phyloP scores from a whole-genome alignment of 2,797 vertebrate genomes.

The Mormyrus hasselquistii region DNA sequence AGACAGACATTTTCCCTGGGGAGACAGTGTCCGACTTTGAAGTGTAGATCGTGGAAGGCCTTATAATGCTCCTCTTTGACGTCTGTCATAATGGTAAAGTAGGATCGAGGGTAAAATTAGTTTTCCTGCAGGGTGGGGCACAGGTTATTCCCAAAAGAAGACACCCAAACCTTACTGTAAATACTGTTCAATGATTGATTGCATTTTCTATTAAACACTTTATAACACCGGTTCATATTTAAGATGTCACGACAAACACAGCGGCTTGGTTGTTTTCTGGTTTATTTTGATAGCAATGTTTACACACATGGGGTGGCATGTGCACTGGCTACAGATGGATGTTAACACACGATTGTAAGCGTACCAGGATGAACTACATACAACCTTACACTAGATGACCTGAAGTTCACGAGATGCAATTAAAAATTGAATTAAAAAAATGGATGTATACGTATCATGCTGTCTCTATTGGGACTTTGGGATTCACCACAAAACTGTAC shows the following conservation, averaged over 20 bases:
- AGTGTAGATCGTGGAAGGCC: constrained; percentile 58
- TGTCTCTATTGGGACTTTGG: neutral
- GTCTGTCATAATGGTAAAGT: constrained; percentile 11
- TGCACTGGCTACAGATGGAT: neutral
- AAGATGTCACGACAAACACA: neutral
- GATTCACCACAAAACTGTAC: neutral
- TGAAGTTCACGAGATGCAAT: neutral
- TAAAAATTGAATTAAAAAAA: neutral
- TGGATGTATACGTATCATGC: neutral
- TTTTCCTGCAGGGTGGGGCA: constrained; percentile 1
- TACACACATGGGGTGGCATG: neutral
- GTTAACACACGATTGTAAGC: neutral
- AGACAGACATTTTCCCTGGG: constrained; percentile 29
- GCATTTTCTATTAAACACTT: neutral
- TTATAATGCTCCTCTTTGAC: constrained; percentile 35
- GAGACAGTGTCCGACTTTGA: constrained; percentile 56
- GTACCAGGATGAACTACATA: neutral
- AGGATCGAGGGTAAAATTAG: neutral
- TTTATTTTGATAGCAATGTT: neutral
- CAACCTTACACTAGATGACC: neutral
- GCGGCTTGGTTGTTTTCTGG: neutral
- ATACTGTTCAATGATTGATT: neutral
- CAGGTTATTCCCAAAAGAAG: constrained; percentile 17
- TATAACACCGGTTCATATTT: neutral
- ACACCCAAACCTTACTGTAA: neutral